Evolutionary conservation across 2,113 vertebrate genomes (phyloP).

Genomic region (Pelecanoides urinatrix): DNA sequence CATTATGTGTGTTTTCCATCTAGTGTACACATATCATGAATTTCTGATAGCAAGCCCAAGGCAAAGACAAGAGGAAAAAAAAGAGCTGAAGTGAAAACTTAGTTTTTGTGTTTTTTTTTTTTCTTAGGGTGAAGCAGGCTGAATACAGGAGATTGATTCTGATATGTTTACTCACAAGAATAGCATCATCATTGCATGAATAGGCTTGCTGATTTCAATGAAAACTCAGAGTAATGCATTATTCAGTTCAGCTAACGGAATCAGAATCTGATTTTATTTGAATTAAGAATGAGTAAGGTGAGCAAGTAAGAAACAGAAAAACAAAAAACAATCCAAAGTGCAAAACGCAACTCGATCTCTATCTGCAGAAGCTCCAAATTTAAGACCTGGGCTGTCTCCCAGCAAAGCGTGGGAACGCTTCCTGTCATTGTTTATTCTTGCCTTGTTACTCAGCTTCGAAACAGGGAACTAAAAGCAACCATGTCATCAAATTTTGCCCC

Average conservation of each 20-base stretch:
- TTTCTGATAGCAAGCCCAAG: background rate
- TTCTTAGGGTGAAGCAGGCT: background rate
- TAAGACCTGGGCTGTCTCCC: background rate
- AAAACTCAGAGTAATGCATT: slow-evolving; percentile 10
- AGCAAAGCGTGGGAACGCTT: background rate
- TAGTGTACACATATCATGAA: background rate
- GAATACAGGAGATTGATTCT: background rate
- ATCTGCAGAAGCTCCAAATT: background rate
- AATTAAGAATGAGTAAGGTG: slow-evolving; percentile 16
- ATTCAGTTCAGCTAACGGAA: slow-evolving; percentile 25
- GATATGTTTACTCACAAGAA: slow-evolving; percentile 30
- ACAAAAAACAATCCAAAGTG: background rate
- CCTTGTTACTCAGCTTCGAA: background rate
- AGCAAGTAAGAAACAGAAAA: background rate
- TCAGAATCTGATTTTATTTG: slow-evolving; percentile 11
- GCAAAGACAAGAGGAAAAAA: background rate
- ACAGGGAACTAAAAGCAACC: background rate
- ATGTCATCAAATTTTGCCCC: background rate
- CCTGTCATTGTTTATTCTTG: background rate
- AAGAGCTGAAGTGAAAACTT: background rate
- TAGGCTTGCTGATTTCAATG: slow-evolving; percentile 2
- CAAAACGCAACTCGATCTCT: background rate
- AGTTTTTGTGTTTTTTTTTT: background rate
- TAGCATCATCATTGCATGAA: background rate
- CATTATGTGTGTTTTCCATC: background rate